Percentiles rank a stretch among this genome's conserved stretches.
phyloP scores from a whole-genome alignment of 1,140 invertebrate species.

The Formica selysi region DNA sequence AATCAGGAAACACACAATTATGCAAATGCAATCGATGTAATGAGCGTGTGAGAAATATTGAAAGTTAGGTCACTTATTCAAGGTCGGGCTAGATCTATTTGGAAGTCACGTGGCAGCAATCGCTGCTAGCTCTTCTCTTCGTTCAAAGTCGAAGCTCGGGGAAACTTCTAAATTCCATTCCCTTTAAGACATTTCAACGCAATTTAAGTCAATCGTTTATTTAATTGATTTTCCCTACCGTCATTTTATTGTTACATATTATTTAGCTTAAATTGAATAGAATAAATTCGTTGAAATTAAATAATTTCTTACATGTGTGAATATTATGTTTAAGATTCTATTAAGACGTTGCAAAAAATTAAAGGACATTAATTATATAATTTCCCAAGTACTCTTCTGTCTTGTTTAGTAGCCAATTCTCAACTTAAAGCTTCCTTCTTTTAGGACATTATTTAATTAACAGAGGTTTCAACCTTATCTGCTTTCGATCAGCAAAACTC shows the following conservation, averaged over 20 bases:
- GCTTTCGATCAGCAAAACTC: neutral
- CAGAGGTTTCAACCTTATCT: neutral
- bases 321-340: neutral
- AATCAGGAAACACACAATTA: constrained; percentile 3
- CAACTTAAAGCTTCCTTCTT: neutral
- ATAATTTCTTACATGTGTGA: neutral
- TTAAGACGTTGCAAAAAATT: neutral
- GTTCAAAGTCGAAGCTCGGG: neutral
- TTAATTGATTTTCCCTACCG: neutral
- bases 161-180: constrained; percentile 34
- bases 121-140: neutral
- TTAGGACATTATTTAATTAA: constrained; percentile 30
- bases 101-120: constrained; percentile 38
- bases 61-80: constrained; percentile 20
- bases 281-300: neutral
- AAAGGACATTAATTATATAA: neutral
- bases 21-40: neutral
- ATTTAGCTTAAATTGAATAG: neutral
- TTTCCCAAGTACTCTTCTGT: neutral
- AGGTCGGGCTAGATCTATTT: constrained; percentile 28
- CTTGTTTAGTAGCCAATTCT: neutral
- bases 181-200: neutral
- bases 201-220: neutral
- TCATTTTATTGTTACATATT: neutral
- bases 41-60: constrained; percentile 2